These are phyloP conservation scores for Zoroaster sp. DNA, from an alignment of 53 echinoderm and acorn worm genomes.

Conservation along the genomic window DNA sequence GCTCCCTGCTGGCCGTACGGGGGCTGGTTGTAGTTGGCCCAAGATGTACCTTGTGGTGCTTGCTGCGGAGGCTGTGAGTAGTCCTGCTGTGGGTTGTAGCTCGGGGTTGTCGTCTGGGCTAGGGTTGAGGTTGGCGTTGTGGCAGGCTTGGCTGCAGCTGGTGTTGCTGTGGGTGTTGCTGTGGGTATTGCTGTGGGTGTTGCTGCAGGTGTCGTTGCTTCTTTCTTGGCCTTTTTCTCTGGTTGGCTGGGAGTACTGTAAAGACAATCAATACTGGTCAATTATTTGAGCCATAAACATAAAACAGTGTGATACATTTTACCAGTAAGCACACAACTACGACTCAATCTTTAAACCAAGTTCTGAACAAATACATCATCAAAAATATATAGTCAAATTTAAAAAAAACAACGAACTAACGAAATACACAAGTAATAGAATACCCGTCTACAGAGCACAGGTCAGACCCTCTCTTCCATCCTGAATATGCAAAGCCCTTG, in stretches of 20 bases:
- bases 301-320: too few relatives aligned
- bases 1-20: constrained; percentile 17
- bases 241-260: neutral
- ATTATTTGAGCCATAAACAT: too few relatives aligned
- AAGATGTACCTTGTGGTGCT: neutral
- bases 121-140: neutral
- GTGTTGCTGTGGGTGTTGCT: neutral
- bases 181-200: neutral
- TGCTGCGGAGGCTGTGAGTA: constrained; percentile 1
- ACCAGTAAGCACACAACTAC: too few relatives aligned
- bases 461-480: constrained; percentile 31
- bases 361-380: neutral
- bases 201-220: neutral
- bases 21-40: constrained; percentile 44
- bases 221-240: constrained; percentile 33
- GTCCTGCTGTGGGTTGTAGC: neutral
- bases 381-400: neutral
- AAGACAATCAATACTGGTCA: too few relatives aligned
- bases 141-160: neutral
- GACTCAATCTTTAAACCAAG: too few relatives aligned
- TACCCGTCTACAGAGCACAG: neutral
- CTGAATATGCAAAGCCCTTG: constrained; percentile 12
- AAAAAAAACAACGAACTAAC: neutral
- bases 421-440: neutral
- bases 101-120: neutral